phyloP scores from a whole-genome alignment of 53 echinoderm and acorn worm species.

The Paelopatides confundens region DNA sequence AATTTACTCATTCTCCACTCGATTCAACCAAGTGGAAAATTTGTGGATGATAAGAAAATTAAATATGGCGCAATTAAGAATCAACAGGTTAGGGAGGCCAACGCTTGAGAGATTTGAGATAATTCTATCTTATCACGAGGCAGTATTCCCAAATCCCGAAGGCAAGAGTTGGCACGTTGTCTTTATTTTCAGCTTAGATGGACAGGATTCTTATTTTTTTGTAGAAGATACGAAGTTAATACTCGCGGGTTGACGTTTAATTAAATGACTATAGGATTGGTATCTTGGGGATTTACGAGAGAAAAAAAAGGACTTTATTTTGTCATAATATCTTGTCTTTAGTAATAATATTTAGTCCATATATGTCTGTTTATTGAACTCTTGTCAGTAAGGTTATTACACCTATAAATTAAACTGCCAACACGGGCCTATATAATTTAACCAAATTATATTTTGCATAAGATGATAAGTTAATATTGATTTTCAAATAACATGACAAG shows the following conservation, averaged over 20 bases:
- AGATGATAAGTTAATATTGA: too few relatives aligned
- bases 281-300: too few relatives aligned
- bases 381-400: not conserved
- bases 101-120: not conserved
- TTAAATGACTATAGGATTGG: too few relatives aligned
- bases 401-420: not conserved
- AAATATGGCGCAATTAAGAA: conserved; percentile 20
- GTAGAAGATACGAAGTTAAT: not conserved
- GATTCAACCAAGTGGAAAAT: not conserved
- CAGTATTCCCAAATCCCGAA: not conserved
- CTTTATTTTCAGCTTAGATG: not conserved
- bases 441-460: too few relatives aligned
- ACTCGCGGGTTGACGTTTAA: too few relatives aligned
- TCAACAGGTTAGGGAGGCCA: conserved; percentile 33
- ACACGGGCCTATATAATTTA: too few relatives aligned
- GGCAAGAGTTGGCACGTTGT: not conserved
- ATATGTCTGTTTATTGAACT: not conserved
- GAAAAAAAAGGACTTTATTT: too few relatives aligned
- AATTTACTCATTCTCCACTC: too few relatives aligned
- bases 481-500: too few relatives aligned
- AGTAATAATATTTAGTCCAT: too few relatives aligned
- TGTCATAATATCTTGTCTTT: too few relatives aligned
- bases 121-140: not conserved
- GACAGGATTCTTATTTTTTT: not conserved
- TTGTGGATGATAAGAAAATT: conserved; percentile 17